These are phyloP conservation scores for Nesidiocoris tenuis DNA, from an alignment of 2,888 invertebrate genomes.

Conservation along the genomic window DNA sequence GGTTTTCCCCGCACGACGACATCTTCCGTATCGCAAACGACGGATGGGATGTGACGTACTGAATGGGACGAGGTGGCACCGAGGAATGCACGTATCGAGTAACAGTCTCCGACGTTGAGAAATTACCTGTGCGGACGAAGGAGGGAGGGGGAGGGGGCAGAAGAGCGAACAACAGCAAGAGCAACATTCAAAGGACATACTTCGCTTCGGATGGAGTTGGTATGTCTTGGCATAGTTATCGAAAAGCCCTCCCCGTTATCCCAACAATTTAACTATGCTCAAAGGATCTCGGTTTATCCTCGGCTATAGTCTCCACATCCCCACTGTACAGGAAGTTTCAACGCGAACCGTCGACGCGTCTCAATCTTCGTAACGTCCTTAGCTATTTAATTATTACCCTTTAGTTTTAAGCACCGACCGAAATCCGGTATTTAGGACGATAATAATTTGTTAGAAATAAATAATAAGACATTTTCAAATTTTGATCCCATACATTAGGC, in stretches of 20 bases:
- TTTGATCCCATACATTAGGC: too few species aligned
- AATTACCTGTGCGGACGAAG: neutral
- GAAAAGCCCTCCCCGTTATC: constrained; percentile 39
- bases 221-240: constrained; percentile 45
- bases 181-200: constrained; percentile 44
- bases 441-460: too few species aligned
- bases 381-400: too few species aligned
- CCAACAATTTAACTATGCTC: constrained; percentile 43
- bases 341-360: too few species aligned
- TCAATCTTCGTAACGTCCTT: too few species aligned
- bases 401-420: too few species aligned
- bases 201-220: constrained; percentile 28
- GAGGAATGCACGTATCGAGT: neutral
- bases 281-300: constrained; percentile 16
- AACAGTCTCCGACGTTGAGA: neutral
- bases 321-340: too few species aligned
- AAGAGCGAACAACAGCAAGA: constrained; percentile 23
- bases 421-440: too few species aligned
- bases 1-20: neutral
- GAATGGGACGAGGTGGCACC: neutral
- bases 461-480: too few species aligned
- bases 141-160: neutral
- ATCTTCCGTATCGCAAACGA: neutral
- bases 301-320: too few species aligned
- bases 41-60: neutral